A percentile compares a stretch with the other conserved stretches of the same genome.
Evolutionary conservation across 2,797 vertebrate genomes (phyloP).

Genomic region (Cirrhinus mrigala): DNA sequence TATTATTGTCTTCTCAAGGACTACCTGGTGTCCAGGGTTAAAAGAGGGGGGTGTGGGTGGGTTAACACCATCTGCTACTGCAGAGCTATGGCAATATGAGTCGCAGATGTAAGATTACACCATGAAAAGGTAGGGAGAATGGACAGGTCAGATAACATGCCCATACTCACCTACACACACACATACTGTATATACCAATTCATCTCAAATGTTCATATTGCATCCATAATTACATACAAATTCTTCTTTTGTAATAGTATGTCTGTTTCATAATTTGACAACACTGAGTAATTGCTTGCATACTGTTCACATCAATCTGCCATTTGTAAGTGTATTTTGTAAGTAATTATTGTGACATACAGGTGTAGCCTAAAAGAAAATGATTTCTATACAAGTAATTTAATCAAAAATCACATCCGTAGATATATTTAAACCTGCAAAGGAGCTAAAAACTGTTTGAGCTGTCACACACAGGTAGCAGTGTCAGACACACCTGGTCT

Average conservation of each 20-base stretch:
- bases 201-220: neutral
- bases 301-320: neutral
- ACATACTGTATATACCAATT: neutral
- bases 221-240: neutral
- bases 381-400: neutral
- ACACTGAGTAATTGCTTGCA: slow-evolving; percentile 12
- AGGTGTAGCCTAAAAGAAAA: neutral
- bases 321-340: neutral
- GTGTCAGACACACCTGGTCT: slow-evolving; percentile 58
- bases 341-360: neutral
- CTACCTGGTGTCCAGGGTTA: slow-evolving; percentile 52
- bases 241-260: neutral
- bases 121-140: slow-evolving; percentile 52
- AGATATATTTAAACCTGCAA: neutral
- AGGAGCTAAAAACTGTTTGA: neutral
- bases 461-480: slow-evolving; percentile 53
- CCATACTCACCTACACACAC: slow-evolving; percentile 1
- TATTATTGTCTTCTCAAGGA: slow-evolving; percentile 36
- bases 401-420: neutral
- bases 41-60: slow-evolving; percentile 34
- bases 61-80: slow-evolving; percentile 56
- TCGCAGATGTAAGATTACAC: slow-evolving; percentile 60
- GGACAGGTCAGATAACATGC: slow-evolving; percentile 60
- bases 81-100: slow-evolving; percentile 59
- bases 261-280: neutral